These are phyloP conservation scores for Brienomyrus longianalis DNA, from an alignment of 2,113 vertebrate species.

Conservation along the genomic window DNA sequence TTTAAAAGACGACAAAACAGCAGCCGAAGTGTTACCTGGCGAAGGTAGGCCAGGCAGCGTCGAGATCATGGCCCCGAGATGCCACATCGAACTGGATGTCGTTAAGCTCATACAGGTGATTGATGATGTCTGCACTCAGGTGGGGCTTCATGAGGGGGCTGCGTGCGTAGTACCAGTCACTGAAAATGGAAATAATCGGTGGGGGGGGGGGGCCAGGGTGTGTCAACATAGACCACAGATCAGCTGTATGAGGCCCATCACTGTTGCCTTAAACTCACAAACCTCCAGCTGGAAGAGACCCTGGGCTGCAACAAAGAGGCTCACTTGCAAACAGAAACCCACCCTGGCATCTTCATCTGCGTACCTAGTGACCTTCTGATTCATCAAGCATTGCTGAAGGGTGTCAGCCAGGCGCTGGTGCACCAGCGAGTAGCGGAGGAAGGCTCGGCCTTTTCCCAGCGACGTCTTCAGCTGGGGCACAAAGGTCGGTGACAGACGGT, in stretches of 20 bases:
- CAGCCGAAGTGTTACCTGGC: constrained; percentile 67
- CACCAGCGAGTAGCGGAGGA: constrained; percentile 87
- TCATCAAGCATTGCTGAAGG: constrained; percentile 91
- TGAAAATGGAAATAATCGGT: constrained; percentile 38
- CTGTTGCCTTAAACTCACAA: constrained; percentile 29
- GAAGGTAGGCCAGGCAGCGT: constrained; percentile 88
- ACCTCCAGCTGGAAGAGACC: constrained; percentile 67
- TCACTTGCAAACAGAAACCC: not conserved
- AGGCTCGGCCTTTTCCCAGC: constrained; percentile 87
- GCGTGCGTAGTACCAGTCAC: constrained; percentile 91
- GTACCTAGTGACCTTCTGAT: constrained; percentile 85
- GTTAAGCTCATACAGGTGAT: constrained; percentile 86
- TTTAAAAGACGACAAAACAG: not conserved
- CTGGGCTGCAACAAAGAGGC: constrained; percentile 49
- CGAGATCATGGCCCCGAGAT: constrained; percentile 85
- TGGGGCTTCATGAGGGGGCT: constrained; percentile 86
- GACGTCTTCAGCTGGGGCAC: constrained; percentile 79
- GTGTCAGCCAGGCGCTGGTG: constrained; percentile 92
- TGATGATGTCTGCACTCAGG: constrained; percentile 80
- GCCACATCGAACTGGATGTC: constrained; percentile 83
- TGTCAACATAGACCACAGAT: not conserved
- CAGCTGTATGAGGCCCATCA: not conserved
- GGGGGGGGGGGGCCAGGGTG: not conserved
- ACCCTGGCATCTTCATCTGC: not conserved
- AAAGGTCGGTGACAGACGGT: not conserved